Conservation (phyloP, 2,888 invertebrate genomes). For the Cinara cedri region DNA sequence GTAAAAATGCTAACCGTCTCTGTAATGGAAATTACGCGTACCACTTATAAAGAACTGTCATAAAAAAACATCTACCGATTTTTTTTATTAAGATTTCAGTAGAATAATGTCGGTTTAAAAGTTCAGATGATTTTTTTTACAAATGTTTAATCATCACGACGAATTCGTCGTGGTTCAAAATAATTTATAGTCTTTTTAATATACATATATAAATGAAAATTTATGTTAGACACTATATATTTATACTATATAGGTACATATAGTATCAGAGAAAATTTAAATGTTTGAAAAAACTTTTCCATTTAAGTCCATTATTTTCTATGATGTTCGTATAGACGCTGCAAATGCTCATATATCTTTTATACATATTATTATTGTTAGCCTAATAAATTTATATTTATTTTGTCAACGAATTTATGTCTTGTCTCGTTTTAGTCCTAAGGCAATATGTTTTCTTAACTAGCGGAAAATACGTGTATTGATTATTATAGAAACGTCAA, state of each 20-base stretch:
- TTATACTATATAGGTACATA: not conserved
- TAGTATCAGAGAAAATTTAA: not conserved
- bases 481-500: conserved; percentile 24
- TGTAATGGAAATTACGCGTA: not conserved
- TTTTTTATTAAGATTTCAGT: too few species aligned
- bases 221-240: not conserved
- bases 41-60: not conserved
- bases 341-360: not conserved
- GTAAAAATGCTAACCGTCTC: not conserved
- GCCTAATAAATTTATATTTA: conserved; percentile 15
- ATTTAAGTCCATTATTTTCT: conserved; percentile 9
- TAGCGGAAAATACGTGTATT: not conserved
- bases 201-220: conserved; percentile 23
- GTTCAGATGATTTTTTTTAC: not conserved
- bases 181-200: conserved; percentile 3
- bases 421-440: not conserved
- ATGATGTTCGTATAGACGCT: not conserved
- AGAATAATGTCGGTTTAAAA: not conserved
- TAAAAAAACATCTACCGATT: too few species aligned
- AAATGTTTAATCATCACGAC: conserved; percentile 18
- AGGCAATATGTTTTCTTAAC: conserved; percentile 10
- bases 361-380: not conserved
- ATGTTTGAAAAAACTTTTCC: not conserved
- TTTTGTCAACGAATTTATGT: conserved; percentile 13
- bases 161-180: not conserved